A percentile compares a stretch with the other conserved stretches of the same genome.
These are phyloP conservation scores for Agelastica alni DNA, from an alignment of 2,888 invertebrate genomes.

Conservation along the genomic window DNA sequence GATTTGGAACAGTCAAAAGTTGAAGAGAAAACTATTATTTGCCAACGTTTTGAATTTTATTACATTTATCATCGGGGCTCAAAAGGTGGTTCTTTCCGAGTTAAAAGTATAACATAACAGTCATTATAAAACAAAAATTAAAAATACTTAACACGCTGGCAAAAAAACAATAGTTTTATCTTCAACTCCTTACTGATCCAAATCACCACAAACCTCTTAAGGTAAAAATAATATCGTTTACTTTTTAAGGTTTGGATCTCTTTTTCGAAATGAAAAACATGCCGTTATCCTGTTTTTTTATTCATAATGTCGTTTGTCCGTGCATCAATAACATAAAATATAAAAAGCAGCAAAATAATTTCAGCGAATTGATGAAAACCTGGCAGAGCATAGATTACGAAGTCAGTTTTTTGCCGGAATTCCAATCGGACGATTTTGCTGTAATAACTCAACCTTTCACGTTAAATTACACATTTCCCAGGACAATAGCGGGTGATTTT, in stretches of 20 bases:
- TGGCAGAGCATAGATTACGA: slow-evolving; percentile 62
- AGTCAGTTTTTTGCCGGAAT: slow-evolving; percentile 57
- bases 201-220: too few species aligned
- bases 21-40: too few species aligned
- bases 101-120: too few species aligned
- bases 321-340: slow-evolving; percentile 60
- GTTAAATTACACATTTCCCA: slow-evolving; percentile 55
- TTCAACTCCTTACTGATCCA: too few species aligned
- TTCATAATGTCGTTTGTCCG: slow-evolving; percentile 45
- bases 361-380: slow-evolving; percentile 57
- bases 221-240: too few species aligned
- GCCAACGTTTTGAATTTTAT: too few species aligned
- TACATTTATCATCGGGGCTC: too few species aligned
- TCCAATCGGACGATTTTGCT: slow-evolving; percentile 62
- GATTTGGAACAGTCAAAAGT: too few species aligned
- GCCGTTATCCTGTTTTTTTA: slow-evolving; percentile 21
- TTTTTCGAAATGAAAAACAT: slow-evolving; percentile 23
- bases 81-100: too few species aligned
- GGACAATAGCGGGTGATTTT: slow-evolving; percentile 50
- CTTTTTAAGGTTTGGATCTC: slow-evolving; percentile 29
- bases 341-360: slow-evolving; percentile 47
- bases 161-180: too few species aligned
- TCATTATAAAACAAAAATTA: too few species aligned
- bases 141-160: too few species aligned
- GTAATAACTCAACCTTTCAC: slow-evolving; percentile 62